phyloP scores from a whole-genome alignment of 2,888 invertebrate genomes.

The Protonemura montana region DNA sequence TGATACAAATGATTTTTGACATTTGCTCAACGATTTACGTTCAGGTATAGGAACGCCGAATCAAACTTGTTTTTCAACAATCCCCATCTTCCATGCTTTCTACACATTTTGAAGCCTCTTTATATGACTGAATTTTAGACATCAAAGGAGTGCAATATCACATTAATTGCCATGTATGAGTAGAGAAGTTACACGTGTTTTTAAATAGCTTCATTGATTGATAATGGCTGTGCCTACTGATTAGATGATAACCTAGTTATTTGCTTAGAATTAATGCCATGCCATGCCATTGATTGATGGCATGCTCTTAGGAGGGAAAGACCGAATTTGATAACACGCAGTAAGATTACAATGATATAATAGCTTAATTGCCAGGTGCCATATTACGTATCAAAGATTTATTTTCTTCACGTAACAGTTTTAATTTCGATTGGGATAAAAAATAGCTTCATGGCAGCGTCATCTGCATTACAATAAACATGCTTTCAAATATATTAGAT shows the following conservation, averaged over 20 bases:
- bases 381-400: background rate
- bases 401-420: background rate
- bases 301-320: background rate
- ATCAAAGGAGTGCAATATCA: background rate
- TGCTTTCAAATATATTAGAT: background rate
- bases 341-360: background rate
- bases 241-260: background rate
- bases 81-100: too few relatives aligned
- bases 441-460: background rate
- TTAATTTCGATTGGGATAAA: background rate
- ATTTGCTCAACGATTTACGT: too few relatives aligned
- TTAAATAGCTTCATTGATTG: background rate
- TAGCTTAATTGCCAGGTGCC: background rate
- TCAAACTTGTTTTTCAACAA: too few relatives aligned
- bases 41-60: too few relatives aligned
- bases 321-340: background rate
- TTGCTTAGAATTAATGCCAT: background rate
- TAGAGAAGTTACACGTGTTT: background rate
- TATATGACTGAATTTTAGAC: too few relatives aligned
- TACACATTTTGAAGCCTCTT: too few relatives aligned
- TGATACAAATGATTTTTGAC: too few relatives aligned
- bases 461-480: background rate
- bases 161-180: background rate
- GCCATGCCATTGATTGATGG: background rate
- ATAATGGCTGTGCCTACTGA: background rate